Conservation (phyloP, 2,888 invertebrate species). For the Heliconius erato region DNA sequence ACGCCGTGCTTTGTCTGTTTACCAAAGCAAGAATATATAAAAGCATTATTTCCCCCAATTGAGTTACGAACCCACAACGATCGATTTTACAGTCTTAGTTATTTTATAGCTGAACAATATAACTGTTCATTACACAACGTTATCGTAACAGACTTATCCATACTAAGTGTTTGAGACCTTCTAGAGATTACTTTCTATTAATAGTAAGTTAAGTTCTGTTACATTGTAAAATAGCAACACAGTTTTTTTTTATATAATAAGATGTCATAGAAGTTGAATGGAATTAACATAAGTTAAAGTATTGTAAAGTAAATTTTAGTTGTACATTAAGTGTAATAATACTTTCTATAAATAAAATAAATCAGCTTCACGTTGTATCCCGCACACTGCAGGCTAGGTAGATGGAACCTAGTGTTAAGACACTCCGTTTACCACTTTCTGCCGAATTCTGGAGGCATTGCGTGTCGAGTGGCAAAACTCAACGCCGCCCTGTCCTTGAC, state of each 20-base stretch:
- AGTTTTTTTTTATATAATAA: background rate
- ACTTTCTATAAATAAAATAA: no score
- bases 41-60: background rate
- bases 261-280: no score
- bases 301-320: background rate
- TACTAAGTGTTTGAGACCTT: background rate
- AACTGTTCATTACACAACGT: background rate
- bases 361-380: no score
- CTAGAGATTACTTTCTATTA: constrained; percentile 12
- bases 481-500: no score
- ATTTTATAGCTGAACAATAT: background rate
- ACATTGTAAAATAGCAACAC: background rate
- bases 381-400: no score
- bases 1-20: background rate
- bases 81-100: background rate
- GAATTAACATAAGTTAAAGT: no score
- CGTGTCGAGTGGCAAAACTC: no score
- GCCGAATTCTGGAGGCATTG: no score
- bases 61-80: background rate
- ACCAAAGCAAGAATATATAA: background rate
- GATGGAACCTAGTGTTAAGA: no score
- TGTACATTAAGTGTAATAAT: no score
- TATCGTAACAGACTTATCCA: background rate
- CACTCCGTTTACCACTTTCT: no score
- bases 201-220: background rate